A percentile compares a stretch with the other conserved stretches of the same genome.
Evolutionary conservation across 2,797 vertebrate species (phyloP).

Genomic region (Spinus pinus): DNA sequence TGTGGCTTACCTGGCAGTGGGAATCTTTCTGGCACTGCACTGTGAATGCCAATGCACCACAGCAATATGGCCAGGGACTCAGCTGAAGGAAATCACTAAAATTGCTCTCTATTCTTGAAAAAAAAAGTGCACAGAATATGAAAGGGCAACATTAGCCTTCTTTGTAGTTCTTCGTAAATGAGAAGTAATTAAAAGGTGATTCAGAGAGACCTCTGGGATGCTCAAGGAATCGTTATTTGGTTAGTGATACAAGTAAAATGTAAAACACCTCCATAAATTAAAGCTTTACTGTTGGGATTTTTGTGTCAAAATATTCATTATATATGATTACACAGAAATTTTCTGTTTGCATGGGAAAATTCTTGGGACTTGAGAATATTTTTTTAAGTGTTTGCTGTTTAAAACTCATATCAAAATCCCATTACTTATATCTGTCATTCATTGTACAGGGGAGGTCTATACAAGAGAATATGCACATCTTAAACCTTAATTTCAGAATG

Average conservation of each 20-base stretch:
- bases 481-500: neutral
- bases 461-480: neutral
- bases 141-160: neutral
- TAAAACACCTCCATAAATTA: neutral
- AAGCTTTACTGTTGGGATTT: neutral
- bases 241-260: neutral
- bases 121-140: neutral
- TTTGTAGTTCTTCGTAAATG: neutral
- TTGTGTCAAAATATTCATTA: neutral
- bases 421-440: neutral
- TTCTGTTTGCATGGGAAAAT: neutral
- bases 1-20: rapidly evolving
- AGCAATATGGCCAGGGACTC: neutral
- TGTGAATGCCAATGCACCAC: neutral
- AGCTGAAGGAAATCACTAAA: neutral
- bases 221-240: neutral
- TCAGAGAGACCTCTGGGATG: neutral
- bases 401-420: neutral
- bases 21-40: neutral
- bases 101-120: neutral
- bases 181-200: neutral
- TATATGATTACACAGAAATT: neutral
- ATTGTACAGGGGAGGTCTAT: neutral
- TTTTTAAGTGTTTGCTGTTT: neutral
- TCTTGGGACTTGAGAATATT: neutral